Percentiles rank a stretch among this genome's conserved stretches.
Conservation (phyloP, 2,888 invertebrate genomes). For the Cheiracanthium punctorium region DNA sequence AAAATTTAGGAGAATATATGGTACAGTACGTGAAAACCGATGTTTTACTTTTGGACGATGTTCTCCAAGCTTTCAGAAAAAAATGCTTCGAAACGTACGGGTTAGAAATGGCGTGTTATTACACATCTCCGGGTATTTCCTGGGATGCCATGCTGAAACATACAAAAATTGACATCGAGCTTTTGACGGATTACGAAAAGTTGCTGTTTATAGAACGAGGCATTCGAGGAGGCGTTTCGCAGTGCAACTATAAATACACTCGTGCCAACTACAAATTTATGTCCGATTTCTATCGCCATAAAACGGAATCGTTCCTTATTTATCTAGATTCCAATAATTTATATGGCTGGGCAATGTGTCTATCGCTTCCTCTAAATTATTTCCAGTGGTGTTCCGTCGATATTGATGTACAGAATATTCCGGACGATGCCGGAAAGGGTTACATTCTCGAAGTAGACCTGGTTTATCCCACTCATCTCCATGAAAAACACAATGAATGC, state of each 20-base stretch:
- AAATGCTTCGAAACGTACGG: slow-evolving; percentile 72
- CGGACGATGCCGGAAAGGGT: background rate
- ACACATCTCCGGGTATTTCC: slow-evolving; percentile 73
- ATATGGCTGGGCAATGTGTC: slow-evolving; percentile 47
- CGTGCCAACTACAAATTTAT: slow-evolving; percentile 38
- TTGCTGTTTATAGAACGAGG: slow-evolving; percentile 72
- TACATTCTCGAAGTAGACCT: slow-evolving; percentile 31
- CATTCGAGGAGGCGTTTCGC: slow-evolving; percentile 70
- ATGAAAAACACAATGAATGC: slow-evolving; percentile 22
- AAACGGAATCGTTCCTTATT: slow-evolving; percentile 71
- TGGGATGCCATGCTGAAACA: slow-evolving; percentile 74
- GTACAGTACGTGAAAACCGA: slow-evolving; percentile 73
- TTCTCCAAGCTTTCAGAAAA: slow-evolving; percentile 74
- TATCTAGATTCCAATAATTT: slow-evolving; percentile 72
- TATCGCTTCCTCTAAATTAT: background rate
- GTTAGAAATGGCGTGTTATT: slow-evolving; percentile 73
- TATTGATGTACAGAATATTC: no score
- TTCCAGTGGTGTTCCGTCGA: background rate
- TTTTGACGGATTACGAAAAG: slow-evolving; percentile 73
- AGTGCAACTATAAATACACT: slow-evolving; percentile 21
- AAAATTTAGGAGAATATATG: slow-evolving; percentile 72
- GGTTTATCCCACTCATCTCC: background rate
- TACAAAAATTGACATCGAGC: slow-evolving; percentile 72
- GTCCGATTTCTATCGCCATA: slow-evolving; percentile 16
- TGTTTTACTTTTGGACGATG: slow-evolving; percentile 74